These are phyloP conservation scores for Malurus elegans DNA, from an alignment of 2,113 vertebrate species.

Conservation along the genomic window DNA sequence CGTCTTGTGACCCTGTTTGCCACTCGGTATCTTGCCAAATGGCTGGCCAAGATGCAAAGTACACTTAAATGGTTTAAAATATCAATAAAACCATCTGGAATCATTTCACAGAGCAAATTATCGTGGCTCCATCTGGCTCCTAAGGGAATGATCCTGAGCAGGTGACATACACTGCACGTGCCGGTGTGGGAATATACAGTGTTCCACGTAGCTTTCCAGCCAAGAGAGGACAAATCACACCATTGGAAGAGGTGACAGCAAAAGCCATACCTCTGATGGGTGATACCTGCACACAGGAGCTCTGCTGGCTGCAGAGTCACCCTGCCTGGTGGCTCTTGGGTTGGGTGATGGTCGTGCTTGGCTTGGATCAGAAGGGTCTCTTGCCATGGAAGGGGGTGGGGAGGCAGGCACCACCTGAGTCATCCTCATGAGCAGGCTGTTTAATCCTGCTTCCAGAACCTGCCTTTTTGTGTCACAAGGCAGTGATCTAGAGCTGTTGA, in stretches of 20 bases:
- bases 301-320: not conserved
- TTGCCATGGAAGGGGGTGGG: fast-evolving
- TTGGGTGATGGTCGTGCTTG: not conserved
- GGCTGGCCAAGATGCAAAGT: conserved; percentile 43
- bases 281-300: not conserved
- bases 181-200: not conserved
- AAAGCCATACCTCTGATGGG: not conserved
- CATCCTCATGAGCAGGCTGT: not conserved
- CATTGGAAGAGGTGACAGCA: not conserved
- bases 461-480: not conserved
- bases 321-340: not conserved
- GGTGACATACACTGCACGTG: not conserved
- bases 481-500: not conserved
- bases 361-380: not conserved
- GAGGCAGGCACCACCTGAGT: not conserved
- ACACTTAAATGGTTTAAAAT: not conserved
- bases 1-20: not conserved
- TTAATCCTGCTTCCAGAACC: not conserved
- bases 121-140: not conserved
- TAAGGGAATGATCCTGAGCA: not conserved
- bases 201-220: not conserved
- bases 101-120: not conserved
- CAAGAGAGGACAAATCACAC: not conserved
- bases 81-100: not conserved
- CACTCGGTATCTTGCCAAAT: not conserved